A percentile compares a stretch with the other conserved stretches of the same genome.
These are phyloP conservation scores for Sebastes schlegelii DNA, from an alignment of 2,113 vertebrate genomes.

Conservation along the genomic window DNA sequence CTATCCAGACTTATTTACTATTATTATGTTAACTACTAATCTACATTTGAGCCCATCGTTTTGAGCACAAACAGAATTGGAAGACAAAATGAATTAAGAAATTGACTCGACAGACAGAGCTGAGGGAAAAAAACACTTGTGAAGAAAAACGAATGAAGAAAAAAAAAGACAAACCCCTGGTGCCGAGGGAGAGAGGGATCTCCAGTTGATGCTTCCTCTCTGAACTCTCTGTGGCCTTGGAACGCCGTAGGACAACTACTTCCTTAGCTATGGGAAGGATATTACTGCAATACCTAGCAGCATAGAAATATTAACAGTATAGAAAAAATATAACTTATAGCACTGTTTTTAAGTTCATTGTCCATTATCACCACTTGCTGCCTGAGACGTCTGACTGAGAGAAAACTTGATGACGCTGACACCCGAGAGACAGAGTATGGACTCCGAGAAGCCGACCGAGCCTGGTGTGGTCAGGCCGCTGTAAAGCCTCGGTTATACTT, in stretches of 20 bases:
- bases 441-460: background rate
- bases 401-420: slow-evolving; percentile 77
- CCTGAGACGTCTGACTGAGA: slow-evolving; percentile 82
- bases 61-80: slow-evolving; percentile 73
- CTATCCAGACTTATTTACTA: slow-evolving; percentile 76
- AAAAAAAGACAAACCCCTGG: slow-evolving; percentile 67
- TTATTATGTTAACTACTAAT: slow-evolving; percentile 81
- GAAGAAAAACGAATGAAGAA: slow-evolving; percentile 49
- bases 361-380: slow-evolving; percentile 84
- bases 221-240: slow-evolving; percentile 80
- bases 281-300: slow-evolving; percentile 82
- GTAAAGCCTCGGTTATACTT: no score
- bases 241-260: slow-evolving; percentile 81
- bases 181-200: slow-evolving; percentile 72
- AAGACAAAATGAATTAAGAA: slow-evolving; percentile 33
- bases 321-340: slow-evolving; percentile 85
- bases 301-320: slow-evolving; percentile 83
- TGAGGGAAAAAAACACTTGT: slow-evolving; percentile 45
- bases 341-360: slow-evolving; percentile 83
- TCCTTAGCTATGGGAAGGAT: slow-evolving; percentile 83
- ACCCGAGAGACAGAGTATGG: slow-evolving; percentile 29
- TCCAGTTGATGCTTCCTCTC: slow-evolving; percentile 57
- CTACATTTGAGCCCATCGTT: slow-evolving; percentile 77
- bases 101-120: slow-evolving; percentile 66
- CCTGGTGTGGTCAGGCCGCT: background rate